phyloP scores from a whole-genome alignment of 1,140 invertebrate species.

The Magallana gigas region DNA sequence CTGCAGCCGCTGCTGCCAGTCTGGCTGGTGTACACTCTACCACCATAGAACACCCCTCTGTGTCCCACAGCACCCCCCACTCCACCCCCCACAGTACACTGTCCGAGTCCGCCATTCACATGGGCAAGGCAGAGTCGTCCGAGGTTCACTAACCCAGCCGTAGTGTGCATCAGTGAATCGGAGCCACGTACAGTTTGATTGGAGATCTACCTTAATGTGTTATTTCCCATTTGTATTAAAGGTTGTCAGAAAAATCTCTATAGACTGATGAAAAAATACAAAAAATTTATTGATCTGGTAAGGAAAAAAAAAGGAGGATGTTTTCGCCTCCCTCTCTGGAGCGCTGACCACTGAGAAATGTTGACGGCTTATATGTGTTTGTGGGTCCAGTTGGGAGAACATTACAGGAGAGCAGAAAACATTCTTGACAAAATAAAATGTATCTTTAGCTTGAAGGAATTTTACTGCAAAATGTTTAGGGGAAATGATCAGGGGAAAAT shows the following conservation, averaged over 20 bases:
- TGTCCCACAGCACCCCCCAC: constrained; percentile 43
- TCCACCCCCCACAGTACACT: constrained; percentile 46
- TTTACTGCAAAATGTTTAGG: constrained; percentile 31
- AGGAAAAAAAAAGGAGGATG: neutral
- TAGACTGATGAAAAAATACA: neutral
- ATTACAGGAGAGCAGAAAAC: constrained; percentile 6
- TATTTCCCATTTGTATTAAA: constrained; percentile 24
- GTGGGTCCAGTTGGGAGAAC: neutral
- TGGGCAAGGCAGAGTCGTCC: constrained; percentile 38
- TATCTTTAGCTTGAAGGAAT: constrained; percentile 32
- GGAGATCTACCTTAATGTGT: constrained; percentile 30
- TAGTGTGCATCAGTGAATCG: neutral
- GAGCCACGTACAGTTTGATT: neutral
- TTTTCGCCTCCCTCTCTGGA: constrained; percentile 4
- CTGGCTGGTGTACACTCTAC: constrained; percentile 30
- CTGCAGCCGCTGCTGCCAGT: constrained; percentile 62
- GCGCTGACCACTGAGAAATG: neutral
- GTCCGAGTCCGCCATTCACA: constrained; percentile 43
- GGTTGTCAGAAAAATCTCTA: constrained; percentile 16
- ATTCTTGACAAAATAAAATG: constrained; percentile 32
- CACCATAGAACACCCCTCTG: constrained; percentile 41
- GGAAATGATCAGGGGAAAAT: neutral
- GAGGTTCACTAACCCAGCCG: constrained; percentile 41
- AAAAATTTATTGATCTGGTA: constrained; percentile 29
- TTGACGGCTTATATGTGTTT: neutral